A percentile compares a stretch with the other conserved stretches of the same genome.
These are phyloP conservation scores for Flexamia atlantica DNA, from an alignment of 2,888 invertebrate species.

Conservation along the genomic window DNA sequence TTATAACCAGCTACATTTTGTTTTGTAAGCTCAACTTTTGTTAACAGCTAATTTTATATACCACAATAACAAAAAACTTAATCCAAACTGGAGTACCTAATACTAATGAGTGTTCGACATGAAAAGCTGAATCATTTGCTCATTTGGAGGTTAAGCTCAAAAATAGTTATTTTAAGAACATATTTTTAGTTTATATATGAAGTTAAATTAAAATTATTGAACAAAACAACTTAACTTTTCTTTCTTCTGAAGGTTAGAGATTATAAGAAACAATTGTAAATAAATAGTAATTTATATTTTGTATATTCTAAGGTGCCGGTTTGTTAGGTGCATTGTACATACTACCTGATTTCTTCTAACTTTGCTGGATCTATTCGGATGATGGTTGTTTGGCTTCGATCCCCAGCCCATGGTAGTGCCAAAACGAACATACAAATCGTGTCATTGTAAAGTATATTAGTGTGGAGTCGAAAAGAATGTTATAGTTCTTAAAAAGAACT, in stretches of 20 bases:
- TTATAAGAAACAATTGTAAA: neutral
- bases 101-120: neutral
- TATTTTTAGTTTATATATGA: neutral
- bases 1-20: too few relatives aligned
- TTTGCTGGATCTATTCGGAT: neutral
- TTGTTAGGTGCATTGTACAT: conserved; percentile 49
- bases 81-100: neutral
- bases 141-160: neutral
- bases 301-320: conserved; percentile 52
- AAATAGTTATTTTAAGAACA: neutral
- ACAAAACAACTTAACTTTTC: neutral
- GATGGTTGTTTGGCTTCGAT: conserved; percentile 30
- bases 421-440: conserved; percentile 36
- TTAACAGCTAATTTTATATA: neutral
- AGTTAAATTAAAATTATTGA: neutral
- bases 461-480: conserved; percentile 13
- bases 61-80: neutral
- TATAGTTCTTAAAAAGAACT: conserved; percentile 42
- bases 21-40: neutral
- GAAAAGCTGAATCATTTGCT: conserved; percentile 34
- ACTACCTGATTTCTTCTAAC: conserved; percentile 15
- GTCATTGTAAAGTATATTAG: conserved; percentile 56
- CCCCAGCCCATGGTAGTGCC: conserved; percentile 43
- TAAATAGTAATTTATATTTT: conserved; percentile 49
- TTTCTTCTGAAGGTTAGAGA: neutral